These are phyloP conservation scores for Petrocephalus sullivani DNA, from an alignment of 2,797 vertebrate species.

Conservation along the genomic window DNA sequence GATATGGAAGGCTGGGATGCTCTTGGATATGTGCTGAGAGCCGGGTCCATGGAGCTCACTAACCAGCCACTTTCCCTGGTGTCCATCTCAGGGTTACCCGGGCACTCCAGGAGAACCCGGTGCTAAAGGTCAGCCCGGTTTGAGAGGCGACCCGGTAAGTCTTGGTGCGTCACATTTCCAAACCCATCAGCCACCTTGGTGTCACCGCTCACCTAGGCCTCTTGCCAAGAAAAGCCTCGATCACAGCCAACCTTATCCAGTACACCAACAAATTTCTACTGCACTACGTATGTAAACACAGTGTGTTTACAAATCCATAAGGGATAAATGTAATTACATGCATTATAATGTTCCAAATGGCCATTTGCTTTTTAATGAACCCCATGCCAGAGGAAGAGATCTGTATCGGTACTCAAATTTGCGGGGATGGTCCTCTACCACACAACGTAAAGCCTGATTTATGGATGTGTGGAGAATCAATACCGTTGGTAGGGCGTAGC, in stretches of 20 bases:
- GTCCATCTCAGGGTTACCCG: slow-evolving; percentile 63
- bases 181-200: background rate
- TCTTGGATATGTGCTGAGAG: background rate
- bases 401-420: background rate
- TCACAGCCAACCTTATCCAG: background rate
- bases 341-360: background rate
- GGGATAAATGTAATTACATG: background rate
- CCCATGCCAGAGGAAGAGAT: background rate
- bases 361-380: background rate
- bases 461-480: background rate
- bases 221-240: background rate
- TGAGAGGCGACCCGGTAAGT: slow-evolving; percentile 78
- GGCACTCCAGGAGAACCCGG: slow-evolving; percentile 66
- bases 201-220: background rate
- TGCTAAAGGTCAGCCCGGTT: slow-evolving; percentile 61
- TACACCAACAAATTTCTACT: background rate
- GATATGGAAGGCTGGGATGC: background rate
- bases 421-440: background rate
- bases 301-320: background rate
- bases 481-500: background rate
- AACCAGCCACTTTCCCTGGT: background rate
- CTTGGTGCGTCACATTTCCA: background rate
- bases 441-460: background rate
- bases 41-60: background rate
- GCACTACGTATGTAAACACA: background rate